Base-by-base conservation (phyloP, 2,113 vertebrate genomes). In the Pseudopodoces humilis region DNA sequence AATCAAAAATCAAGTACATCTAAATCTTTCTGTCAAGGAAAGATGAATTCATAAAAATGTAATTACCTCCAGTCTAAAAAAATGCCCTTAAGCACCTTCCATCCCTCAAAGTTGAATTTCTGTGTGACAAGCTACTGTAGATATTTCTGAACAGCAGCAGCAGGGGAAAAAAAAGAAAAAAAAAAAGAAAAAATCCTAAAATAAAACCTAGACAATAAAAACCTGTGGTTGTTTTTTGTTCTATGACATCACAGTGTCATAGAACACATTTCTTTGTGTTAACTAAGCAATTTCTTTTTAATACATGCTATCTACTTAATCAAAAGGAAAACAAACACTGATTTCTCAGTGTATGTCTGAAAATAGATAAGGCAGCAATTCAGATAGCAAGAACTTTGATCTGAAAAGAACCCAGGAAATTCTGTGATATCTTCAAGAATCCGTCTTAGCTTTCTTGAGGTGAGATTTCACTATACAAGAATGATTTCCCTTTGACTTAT, bases 41-140 rank as follows among this genome's bases (percentile, higher is more conserved):
- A 95, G 52, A 92, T 79, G n/a, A 82, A 85, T 86, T 93, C 46
- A 84, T 88, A 95, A 92, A 95, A 78, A 65, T 68, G 9, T 74
- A 81, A 92, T 90, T 91, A 63, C 22, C 78, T 37, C 7, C n/a
- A 82, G 25, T 11, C 19, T 47, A 43, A 88, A 87, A 95, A 95
- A 71, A 91, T 78, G 20, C 33, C 52, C 24, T 12, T 4, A 93
- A 85, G 49, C 71, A 65, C 30, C 24, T 94, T 74, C 15, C 63
- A 83, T 58, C 22, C 65, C 30, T 87, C 58, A 91, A 71, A 88
- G 37, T 12, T 64, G 33, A 84, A 72, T 62, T 75, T 91, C 49
- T 89, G 7, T 50, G 10, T 46, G 25, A 82, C 72, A 93, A 71
- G 14, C 1, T 86, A 52, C 28, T 69, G 31, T 18, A 88, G 64